Evolutionary conservation across 2,888 invertebrate genomes (phyloP), one percentile per base, ranked within the genome.

Genomic region (Entomobrya multifasciata): DNA sequence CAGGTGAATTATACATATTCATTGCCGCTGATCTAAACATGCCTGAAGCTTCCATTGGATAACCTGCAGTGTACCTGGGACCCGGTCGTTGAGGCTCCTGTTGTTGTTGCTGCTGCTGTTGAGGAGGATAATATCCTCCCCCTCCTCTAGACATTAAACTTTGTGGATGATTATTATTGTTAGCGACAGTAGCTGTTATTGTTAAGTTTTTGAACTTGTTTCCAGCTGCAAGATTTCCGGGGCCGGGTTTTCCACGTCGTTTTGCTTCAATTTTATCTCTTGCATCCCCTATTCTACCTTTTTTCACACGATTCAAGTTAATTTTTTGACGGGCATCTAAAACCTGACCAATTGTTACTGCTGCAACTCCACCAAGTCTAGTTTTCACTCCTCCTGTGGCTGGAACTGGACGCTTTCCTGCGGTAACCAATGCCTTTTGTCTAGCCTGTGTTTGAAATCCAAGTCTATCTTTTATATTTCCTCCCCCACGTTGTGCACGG

Each of bases 301-400:
- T 87, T 8, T 89, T 84, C 13, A 90, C 88, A n/a, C 90, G 86
- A 72, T 89, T 90, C 20, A 91, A 79, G 55, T 90, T 90, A 3
- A 91, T 91, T 62, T 91, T 91, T 25, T 90, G 89, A 62, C 91
- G 49, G 2, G 91, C 91, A 84, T 91, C 91, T 8, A 85, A 52
- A 30, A 90, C 83, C 76, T 87, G 85, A 0, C 87, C 87, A 44
- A 87, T 86, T 0, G 86, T 85, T 10, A 74, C 79, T 17, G 87
- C 86, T 49, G 86, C 87, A 17, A 87, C 87, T 15, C 87, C 86
- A 30, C 87, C 87, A 47, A 87, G 80, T 57, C 87, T 70, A n/a
- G 84, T 47, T 49, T 87, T 87, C 1, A 86, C 57, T n/a, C n/a
- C n/a, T n/a, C n/a, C n/a, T 30, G 57, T 49, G 2, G 52, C 36